Base-by-base conservation (phyloP, 1,140 invertebrate species). In the Phenacoccus solenopsis region DNA sequence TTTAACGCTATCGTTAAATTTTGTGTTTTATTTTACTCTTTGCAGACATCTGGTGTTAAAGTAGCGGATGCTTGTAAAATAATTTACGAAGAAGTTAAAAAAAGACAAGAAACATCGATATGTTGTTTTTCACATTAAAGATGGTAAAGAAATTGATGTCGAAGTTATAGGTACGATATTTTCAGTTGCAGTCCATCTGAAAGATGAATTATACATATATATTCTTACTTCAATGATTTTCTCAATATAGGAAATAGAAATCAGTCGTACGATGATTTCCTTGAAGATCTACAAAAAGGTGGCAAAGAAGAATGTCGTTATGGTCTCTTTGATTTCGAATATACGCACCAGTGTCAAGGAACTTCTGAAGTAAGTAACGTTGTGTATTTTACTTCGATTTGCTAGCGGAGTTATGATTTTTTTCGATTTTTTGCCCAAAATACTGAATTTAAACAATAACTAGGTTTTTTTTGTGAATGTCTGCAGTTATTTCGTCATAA, bases 21-120 rank as follows among this genome's bases (percentile, higher is more conserved):
- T 9, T 70, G 16, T 64, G 9, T 67, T 69, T 30, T 35, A 72
- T 73, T 75, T 74, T 71, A 72, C 71, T 76, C 72, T 70, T 84
- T 83, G 73, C 80, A 96, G 94, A 92, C 93, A 83, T 96, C 93
- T 78, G 94, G 94, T 80, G 93, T 96, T 75, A 94, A 92, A 80
- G 93, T 96, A 71, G 91, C 93, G 74, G 92, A 95, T 83, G 88
- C 88, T 72, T 94, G 93, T 82, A 96, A 96, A 84, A 92, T 90
- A 67, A 93, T 90, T 74, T 96, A 95, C 81, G 93, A 96, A 80
- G 93, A 95, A 84, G 95, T 96, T 74, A 96, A 96, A 83, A n/a
- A 95, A 96, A 83, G 92, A 95, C 80, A 96, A 96, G 83, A 95
- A 95, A 78, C 91, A 95, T 83, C 90, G 94, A 77, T 96, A 95